Conservation (phyloP, 1,140 invertebrate species). For the Drosophila pruinosa region DNA sequence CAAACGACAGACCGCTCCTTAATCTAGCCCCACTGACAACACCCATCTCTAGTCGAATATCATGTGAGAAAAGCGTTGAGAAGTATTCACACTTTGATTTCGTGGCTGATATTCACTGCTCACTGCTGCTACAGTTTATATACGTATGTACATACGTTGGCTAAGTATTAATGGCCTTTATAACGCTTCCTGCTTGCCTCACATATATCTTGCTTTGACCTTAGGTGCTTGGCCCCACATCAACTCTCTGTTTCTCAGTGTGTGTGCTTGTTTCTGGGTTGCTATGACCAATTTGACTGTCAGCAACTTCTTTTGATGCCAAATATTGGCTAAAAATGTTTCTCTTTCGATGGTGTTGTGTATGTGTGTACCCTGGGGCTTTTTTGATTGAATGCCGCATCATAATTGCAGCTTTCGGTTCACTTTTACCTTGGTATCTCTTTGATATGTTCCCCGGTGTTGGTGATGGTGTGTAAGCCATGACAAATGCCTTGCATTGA, state of each 20-base stretch:
- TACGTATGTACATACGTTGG: constrained; percentile 13
- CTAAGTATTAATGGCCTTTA: constrained; percentile 73
- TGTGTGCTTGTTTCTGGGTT: constrained; percentile 12
- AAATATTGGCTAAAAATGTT: constrained; percentile 39
- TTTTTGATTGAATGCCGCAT: constrained; percentile 67
- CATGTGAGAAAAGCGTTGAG: constrained; percentile 48
- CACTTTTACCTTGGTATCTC: constrained; percentile 58
- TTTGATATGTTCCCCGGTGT: constrained; percentile 30
- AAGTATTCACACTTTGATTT: constrained; percentile 74
- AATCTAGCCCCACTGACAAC: background rate
- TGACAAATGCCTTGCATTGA: constrained; percentile 62
- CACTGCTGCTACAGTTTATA: constrained; percentile 9
- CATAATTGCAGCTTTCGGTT: constrained; percentile 68
- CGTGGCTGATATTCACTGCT: constrained; percentile 12
- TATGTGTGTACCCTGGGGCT: constrained; percentile 18
- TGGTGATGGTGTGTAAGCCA: background rate
- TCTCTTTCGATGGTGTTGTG: background rate
- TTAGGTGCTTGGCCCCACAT: background rate
- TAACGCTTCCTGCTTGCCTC: constrained; percentile 56
- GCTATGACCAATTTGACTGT: constrained; percentile 69
- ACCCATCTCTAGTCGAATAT: constrained; percentile 4
- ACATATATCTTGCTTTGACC: constrained; percentile 33
- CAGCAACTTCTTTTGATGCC: constrained; percentile 51
- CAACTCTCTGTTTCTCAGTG: background rate
- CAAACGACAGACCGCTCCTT: background rate